Percentiles rank a stretch among this genome's conserved stretches.
Conservation (phyloP, 2,888 invertebrate genomes). For the Rosalia funebris region DNA sequence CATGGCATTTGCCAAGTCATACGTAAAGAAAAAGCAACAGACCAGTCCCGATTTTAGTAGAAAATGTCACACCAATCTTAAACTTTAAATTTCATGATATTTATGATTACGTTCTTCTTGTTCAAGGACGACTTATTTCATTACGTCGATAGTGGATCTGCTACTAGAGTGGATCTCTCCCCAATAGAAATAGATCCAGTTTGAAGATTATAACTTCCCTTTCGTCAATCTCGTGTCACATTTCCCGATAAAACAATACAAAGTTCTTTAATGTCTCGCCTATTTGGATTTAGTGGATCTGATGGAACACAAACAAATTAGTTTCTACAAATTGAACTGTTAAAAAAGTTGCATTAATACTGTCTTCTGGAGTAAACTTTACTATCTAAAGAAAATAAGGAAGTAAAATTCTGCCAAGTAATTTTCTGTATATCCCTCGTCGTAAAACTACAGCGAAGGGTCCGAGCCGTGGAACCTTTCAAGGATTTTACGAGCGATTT, state of each 20-base stretch:
- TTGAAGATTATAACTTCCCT: too few relatives aligned
- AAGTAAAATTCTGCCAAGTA: constrained; percentile 21
- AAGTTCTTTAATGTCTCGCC: not conserved
- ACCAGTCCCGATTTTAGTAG: too few relatives aligned
- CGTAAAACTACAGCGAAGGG: constrained; percentile 22
- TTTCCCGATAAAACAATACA: not conserved
- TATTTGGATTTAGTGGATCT: not conserved
- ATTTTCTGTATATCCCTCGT: constrained; percentile 18
- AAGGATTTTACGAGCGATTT: constrained; percentile 27
- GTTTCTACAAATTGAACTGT: constrained; percentile 9
- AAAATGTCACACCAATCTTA: too few relatives aligned
- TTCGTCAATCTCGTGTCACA: too few relatives aligned
- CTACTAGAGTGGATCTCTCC: too few relatives aligned
- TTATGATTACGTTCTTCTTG: too few relatives aligned
- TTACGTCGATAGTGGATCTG: too few relatives aligned
- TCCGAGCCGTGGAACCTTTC: constrained; percentile 11
- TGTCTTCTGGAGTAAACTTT: constrained; percentile 4
- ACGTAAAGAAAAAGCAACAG: too few relatives aligned
- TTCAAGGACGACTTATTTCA: too few relatives aligned
- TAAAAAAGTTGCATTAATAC: constrained; percentile 13
- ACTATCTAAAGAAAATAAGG: constrained; percentile 17
- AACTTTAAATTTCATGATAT: too few relatives aligned
- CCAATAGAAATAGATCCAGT: too few relatives aligned
- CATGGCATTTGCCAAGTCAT: too few relatives aligned
- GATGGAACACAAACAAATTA: constrained; percentile 3